Evolutionary conservation across 2,113 vertebrate genomes (phyloP), one percentile per base, ranked within the genome.

Genomic region (Pomatostomus ruficeps): DNA sequence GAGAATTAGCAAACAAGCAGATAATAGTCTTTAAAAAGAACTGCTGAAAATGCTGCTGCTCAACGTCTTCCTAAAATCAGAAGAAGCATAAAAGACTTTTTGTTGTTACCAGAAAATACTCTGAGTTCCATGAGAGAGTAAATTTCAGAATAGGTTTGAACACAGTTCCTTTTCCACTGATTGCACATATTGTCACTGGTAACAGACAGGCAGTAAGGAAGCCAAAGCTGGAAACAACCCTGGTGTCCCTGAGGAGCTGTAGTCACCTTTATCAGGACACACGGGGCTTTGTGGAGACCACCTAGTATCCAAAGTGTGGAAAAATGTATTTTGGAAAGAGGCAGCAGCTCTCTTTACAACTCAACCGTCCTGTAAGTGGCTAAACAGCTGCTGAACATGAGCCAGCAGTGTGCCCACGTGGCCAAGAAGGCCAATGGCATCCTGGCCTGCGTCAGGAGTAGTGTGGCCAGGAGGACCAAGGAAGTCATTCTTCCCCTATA

Each of bases 11-110:
- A 88, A 84, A 87, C 28, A 46, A 62, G 18, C 33, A 70, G 68
- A 91, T 33, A 80, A 74, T 74, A 84, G 51, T 51, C 36, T 87
- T 86, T 59, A 4, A 71, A 58, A 85, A 85, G 38, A 78, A 48
- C 33, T 31, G 38, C 29, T 72, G 38, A 71, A 85, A 91, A 71
- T 14, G n/a, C 16, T 85, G 35, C 33, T 76, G 36, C 33, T 68
- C 21, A 76, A 61, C 1, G 2, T 43, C 26, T 58, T 80, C 10
- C 22, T 29, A 54, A 76, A 76, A 70, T 58, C 58, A 80, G 23
- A 61, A 42, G 10, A 26, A 33, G 17, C 1, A 0, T 48, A 42
- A n/a, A 88, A 85, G 14, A 21, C 26, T 85, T 87, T 62, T 11
- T 3, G 1, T 54, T 35, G 2, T 62, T 86, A 40, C 26, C 61